Evolutionary conservation across 2,888 invertebrate genomes (phyloP).

Genomic region (Dynastes hyllus): DNA sequence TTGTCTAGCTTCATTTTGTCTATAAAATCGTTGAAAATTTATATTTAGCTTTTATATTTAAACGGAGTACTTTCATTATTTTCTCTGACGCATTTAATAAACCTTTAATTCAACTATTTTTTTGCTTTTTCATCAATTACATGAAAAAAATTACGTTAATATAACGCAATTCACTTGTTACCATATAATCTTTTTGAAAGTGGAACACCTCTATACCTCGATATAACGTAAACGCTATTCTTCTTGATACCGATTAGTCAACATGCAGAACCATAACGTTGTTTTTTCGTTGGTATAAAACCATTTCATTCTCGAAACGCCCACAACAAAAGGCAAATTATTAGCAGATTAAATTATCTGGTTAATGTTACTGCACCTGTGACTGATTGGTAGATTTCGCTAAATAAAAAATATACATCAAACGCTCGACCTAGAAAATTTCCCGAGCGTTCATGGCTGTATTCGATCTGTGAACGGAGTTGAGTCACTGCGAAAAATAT

Average conservation of each 20-base stretch:
- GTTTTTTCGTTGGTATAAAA: background rate
- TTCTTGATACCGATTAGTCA: background rate
- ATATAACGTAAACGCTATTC: background rate
- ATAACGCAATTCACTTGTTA: background rate
- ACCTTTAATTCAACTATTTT: background rate
- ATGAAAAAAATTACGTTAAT: background rate
- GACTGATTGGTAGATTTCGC: slow-evolving; percentile 30
- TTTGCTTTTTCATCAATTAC: background rate
- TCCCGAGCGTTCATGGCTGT: background rate
- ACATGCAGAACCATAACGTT: background rate
- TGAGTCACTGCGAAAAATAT: background rate
- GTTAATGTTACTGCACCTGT: slow-evolving; percentile 29
- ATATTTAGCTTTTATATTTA: too few species aligned
- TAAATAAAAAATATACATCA: slow-evolving; percentile 18
- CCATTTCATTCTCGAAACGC: slow-evolving; percentile 9
- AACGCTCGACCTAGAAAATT: slow-evolving; percentile 26
- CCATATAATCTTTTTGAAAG: slow-evolving; percentile 22
- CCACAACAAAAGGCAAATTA: slow-evolving; percentile 18
- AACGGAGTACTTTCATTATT: too few species aligned
- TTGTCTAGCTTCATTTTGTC: too few species aligned
- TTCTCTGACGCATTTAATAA: too few species aligned
- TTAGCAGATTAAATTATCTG: slow-evolving; percentile 10
- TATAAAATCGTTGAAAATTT: too few species aligned
- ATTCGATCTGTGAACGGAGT: background rate
- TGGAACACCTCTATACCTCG: slow-evolving; percentile 2